Base-by-base conservation (phyloP, 1,140 invertebrate genomes). In the Nasonia vitripennis region DNA sequence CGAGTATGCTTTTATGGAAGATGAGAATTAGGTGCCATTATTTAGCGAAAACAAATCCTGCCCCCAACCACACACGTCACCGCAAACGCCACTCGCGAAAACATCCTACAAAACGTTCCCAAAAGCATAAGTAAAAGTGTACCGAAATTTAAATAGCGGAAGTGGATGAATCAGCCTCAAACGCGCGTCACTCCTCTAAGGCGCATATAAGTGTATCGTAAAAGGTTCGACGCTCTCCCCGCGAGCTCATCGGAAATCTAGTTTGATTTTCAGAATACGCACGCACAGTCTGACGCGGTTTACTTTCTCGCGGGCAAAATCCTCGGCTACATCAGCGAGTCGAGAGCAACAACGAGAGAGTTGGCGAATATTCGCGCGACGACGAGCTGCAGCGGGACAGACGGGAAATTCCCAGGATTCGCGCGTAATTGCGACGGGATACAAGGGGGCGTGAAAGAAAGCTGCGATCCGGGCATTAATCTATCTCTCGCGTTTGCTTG, bases 301-400 rank as follows among this genome's bases (percentile, higher is more conserved):
- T 74, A 74, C 81, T 67, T 74, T 82, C 71, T 62, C 48, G 81
- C 48, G 81, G 12, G 6, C 48, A 73, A 51, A 75, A 75, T 75
- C 73, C 37, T 20, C 2, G 17, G 7, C 55, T 6, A 14, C 55
- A 1, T 2, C 34, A 37, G 17, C 12, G 14, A 55, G 51, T 5
- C 34, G 34, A 3, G 37, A n/a, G 55, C 23, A 70, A 80, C 55
- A 80, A 80, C 68, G 78, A 45, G 11, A 17, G 48, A 23, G 27
- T 62, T n/a, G 0, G 17, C 51, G 51, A 55, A 55, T 27, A 27
- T 37, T 37, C 34, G 34, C 34, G 74, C 77, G 14, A 27, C 10
- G 2, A 67, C 14, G 3, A 27, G 23, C 11, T 23, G 7, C 62
- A 27, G 14, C 23, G 23, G 31, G 12, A 41, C 45, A 71, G 27